Base-by-base conservation (phyloP, 2,113 vertebrate genomes). In the Hirundichthys speculiger region DNA sequence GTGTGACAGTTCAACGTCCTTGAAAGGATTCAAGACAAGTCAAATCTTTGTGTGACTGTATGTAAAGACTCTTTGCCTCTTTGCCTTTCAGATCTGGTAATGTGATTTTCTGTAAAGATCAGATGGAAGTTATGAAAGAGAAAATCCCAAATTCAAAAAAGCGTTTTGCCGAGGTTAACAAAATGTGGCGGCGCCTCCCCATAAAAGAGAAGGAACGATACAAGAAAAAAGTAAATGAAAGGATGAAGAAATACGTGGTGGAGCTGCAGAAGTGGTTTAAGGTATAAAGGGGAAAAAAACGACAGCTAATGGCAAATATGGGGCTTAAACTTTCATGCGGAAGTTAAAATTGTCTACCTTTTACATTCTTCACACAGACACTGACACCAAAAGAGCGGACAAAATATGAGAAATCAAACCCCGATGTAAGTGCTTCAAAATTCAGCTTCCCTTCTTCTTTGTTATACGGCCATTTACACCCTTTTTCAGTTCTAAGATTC, bases 261-360 rank as follows among this genome's bases (percentile, higher is more conserved):
- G 46, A 69, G 27, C 75, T 85, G 24, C 57, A 57, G 30, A 19
- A 40, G 5, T 86, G 86, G 84, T 86, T 81, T 57, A 3, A 75
- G 73, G 85, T 86, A 78, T 16, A 16, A 41, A 48, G 2, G 6
- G 24, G 14, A 15, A 6, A 19, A 13, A 27, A 19, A n/a, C n/a
- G n/a, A n/a, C n/a, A n/a, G n/a, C 9, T 8, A 18, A 16, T 18
- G n/a, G 41, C 59, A 20, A 13, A 20, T 43, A 13, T 16, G 15
- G 19, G 30, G 19, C 10, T 20, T 13, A 11, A 3, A 14, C 30
- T 49, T 39, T 45, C 0, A 22, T 34, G 1, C 43, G 5, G 18
- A 18, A 27, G 2, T 21, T 48, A 3, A 53, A 14, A 19, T 49
- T 0, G 1, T 2, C 16, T 5, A 27, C 27, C 1, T 46, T 48